Evolutionary conservation across 2,113 vertebrate species (phyloP).

Genomic region (Phodopus roborovskii): DNA sequence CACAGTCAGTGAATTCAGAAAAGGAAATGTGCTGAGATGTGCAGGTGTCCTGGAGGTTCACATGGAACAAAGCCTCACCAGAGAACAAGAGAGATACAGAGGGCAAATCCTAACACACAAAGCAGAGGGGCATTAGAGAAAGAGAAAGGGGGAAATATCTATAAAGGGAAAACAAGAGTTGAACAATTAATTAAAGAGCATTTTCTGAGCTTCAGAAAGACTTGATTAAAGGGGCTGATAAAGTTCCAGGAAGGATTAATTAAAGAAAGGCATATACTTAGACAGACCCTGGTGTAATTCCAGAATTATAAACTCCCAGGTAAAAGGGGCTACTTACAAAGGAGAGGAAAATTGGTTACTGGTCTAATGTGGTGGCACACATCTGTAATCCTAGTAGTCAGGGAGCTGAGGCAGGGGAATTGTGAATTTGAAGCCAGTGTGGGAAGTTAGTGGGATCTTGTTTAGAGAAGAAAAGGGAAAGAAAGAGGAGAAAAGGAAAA

Average conservation of each 20-base stretch:
- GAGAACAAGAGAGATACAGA: background rate
- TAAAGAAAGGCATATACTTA: slow-evolving; percentile 50
- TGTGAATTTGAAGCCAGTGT: background rate
- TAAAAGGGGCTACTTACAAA: slow-evolving; percentile 4
- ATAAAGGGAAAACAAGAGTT: slow-evolving; percentile 50
- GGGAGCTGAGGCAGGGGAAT: background rate
- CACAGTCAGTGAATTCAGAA: background rate
- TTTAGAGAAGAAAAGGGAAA: background rate
- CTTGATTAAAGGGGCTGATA: slow-evolving; percentile 61
- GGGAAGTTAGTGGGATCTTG: background rate
- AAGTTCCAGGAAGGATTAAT: slow-evolving; percentile 60
- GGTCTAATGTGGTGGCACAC: background rate
- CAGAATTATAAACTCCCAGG: slow-evolving; percentile 42
- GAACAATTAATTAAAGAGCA: slow-evolving; percentile 69
- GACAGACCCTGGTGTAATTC: slow-evolving; percentile 58
- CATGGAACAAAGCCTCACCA: background rate
- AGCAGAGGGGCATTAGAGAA: slow-evolving; percentile 8
- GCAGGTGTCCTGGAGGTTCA: background rate
- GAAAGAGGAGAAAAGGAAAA: background rate
- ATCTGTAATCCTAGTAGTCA: background rate
- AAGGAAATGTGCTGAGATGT: background rate
- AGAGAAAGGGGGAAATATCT: background rate
- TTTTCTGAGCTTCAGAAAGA: slow-evolving; percentile 55
- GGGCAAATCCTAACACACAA: slow-evolving; percentile 12
- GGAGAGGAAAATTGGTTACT: background rate